Evolutionary conservation across 2,888 invertebrate species (phyloP).

Genomic region (Sesamia inferens): DNA sequence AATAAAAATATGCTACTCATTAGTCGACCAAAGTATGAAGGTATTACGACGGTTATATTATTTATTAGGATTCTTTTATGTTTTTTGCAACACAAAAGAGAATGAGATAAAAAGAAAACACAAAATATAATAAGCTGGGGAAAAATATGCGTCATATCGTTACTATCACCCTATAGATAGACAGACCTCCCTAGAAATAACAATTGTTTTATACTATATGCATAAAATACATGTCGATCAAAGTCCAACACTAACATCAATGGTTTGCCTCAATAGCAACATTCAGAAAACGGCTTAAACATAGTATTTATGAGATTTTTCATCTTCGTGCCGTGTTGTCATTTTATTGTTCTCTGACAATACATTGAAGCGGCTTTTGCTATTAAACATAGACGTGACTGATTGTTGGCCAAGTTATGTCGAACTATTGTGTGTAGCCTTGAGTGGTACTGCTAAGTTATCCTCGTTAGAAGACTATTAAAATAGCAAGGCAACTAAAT

Average conservation of each 20-base stretch:
- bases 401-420: conserved; percentile 14
- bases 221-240: conserved; percentile 1
- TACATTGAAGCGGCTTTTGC: conserved; percentile 1
- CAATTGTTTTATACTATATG: not conserved
- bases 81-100: not conserved
- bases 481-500: not conserved
- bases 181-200: not conserved
- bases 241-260: conserved; percentile 8
- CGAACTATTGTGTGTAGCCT: conserved; percentile 13
- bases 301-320: conserved; percentile 28
- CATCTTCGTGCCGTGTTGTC: conserved; percentile 10
- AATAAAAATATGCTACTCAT: not conserved
- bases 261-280: conserved; percentile 17
- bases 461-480: not conserved
- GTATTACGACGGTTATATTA: not conserved
- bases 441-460: not conserved
- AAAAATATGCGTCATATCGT: too few species aligned
- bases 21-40: not conserved
- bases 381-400: conserved; percentile 29
- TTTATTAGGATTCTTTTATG: not conserved
- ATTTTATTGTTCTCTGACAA: conserved; percentile 37
- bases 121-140: too few species aligned
- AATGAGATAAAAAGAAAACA: too few species aligned
- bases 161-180: too few species aligned
- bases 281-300: conserved; percentile 5